Conservation (phyloP, 2,888 invertebrate species). For the Tinea trinotella region DNA sequence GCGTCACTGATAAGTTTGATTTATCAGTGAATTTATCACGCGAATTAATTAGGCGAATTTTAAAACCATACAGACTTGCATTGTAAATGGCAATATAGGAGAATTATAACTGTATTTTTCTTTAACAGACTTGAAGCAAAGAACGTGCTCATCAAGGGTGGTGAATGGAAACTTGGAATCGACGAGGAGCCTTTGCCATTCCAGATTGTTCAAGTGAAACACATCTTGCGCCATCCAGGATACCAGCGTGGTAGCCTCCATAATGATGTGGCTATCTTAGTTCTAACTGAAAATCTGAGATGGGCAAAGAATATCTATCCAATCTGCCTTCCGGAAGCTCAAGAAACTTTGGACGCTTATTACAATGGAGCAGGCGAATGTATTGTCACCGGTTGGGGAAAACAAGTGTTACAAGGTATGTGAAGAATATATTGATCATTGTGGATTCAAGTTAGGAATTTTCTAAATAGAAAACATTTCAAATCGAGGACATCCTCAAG, state of each 20-base stretch:
- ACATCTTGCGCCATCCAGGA: constrained; percentile 79
- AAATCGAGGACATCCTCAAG: too few species aligned
- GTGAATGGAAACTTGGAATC: constrained; percentile 88
- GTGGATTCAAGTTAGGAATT: too few species aligned
- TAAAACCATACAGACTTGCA: too few species aligned
- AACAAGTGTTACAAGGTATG: constrained; percentile 82
- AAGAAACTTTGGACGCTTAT: constrained; percentile 67
- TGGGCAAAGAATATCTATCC: constrained; percentile 81
- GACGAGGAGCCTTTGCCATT: constrained; percentile 85
- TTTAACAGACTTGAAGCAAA: constrained; percentile 70
- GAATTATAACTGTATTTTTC: not conserved
- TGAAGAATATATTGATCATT: too few species aligned
- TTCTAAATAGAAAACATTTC: too few species aligned
- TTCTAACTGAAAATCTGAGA: constrained; percentile 74
- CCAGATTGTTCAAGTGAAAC: constrained; percentile 81
- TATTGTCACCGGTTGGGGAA: constrained; percentile 88
- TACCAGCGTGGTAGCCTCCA: constrained; percentile 74
- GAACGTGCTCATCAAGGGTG: constrained; percentile 83
- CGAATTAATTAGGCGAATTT: too few species aligned
- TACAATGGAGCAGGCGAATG: constrained; percentile 76
- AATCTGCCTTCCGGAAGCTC: constrained; percentile 75
- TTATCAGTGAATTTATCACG: too few species aligned
- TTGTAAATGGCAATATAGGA: not conserved
- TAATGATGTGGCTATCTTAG: constrained; percentile 81
- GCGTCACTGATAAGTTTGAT: too few species aligned